A percentile compares a stretch with the other conserved stretches of the same genome.
Evolutionary conservation across 2,888 invertebrate species (phyloP).

Genomic region (Amiota communis): DNA sequence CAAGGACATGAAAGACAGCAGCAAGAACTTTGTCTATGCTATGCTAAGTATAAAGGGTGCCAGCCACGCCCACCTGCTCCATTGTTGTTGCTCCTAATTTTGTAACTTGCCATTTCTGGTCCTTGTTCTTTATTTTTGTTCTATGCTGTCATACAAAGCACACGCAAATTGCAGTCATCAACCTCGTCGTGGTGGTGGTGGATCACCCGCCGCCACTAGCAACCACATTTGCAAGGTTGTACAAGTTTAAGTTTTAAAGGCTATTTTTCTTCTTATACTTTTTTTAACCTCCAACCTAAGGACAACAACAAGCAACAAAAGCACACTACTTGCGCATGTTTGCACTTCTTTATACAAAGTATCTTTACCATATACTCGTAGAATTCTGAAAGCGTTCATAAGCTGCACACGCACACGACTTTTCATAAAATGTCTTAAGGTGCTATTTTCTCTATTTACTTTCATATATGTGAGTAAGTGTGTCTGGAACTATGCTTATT

Average conservation of each 20-base stretch:
- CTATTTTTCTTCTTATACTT: background rate
- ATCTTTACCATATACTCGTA: slow-evolving; percentile 23
- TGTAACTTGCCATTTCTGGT: no score
- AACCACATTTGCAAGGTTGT: slow-evolving; percentile 22
- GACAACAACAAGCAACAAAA: slow-evolving; percentile 8
- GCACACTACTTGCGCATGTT: slow-evolving; percentile 24
- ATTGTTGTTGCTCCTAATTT: no score
- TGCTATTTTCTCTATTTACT: background rate
- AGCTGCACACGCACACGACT: slow-evolving; percentile 12
- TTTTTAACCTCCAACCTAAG: background rate
- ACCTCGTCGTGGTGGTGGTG: background rate
- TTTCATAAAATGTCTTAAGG: slow-evolving; percentile 30
- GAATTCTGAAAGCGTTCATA: background rate
- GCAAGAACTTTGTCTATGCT: no score
- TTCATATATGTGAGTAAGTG: background rate
- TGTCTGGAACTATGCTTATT: slow-evolving; percentile 52
- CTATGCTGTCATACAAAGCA: slow-evolving; percentile 9
- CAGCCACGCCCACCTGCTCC: background rate
- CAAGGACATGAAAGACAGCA: slow-evolving; percentile 3
- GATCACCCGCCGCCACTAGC: no score
- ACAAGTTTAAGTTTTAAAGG: slow-evolving; percentile 24
- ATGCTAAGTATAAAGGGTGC: no score
- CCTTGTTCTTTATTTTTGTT: background rate
- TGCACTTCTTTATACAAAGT: slow-evolving; percentile 13
- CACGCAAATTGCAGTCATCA: slow-evolving; percentile 28